phyloP scores from a whole-genome alignment of 2,888 invertebrate species.

The Dasysyrphus albostriatus region DNA sequence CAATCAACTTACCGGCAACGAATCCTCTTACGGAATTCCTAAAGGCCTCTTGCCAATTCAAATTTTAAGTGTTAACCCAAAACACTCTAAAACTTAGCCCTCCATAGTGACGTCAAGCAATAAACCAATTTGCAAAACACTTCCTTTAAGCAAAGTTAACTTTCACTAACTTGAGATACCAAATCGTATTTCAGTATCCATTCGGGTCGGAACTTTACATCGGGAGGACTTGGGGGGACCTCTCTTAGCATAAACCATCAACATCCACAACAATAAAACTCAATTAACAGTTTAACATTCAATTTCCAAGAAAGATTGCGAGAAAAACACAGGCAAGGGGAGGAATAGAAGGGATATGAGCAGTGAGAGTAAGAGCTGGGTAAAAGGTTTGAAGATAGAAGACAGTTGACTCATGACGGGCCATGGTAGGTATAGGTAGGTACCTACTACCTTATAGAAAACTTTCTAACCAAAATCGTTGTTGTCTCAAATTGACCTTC shows the following conservation, averaged over 20 bases:
- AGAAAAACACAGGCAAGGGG: constrained; percentile 8
- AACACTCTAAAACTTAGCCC: constrained; percentile 17
- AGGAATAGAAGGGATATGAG: background rate
- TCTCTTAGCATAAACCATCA: constrained; percentile 38
- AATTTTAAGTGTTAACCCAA: constrained; percentile 31
- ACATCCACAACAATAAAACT: constrained; percentile 68
- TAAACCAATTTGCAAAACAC: constrained; percentile 64
- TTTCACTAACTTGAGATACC: constrained; percentile 51
- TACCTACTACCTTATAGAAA: background rate
- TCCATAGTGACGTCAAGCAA: constrained; percentile 32
- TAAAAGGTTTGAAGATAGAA: background rate
- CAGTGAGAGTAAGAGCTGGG: background rate
- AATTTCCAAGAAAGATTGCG: constrained; percentile 58
- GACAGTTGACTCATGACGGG: background rate
- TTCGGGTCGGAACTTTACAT: background rate
- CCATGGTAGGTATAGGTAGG: too few relatives aligned
- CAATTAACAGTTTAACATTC: constrained; percentile 74
- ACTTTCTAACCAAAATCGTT: constrained; percentile 33
- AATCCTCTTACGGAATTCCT: background rate
- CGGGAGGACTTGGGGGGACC: constrained; percentile 20
- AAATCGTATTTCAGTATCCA: constrained; percentile 45
- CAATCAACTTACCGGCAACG: constrained; percentile 15
- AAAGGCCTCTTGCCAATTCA: constrained; percentile 14
- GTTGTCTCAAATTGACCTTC: constrained; percentile 68
- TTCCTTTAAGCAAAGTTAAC: constrained; percentile 64